Evolutionary conservation across 2,888 invertebrate genomes (phyloP), one percentile per base, ranked within the genome.

Genomic region (Steromphala cineraria): DNA sequence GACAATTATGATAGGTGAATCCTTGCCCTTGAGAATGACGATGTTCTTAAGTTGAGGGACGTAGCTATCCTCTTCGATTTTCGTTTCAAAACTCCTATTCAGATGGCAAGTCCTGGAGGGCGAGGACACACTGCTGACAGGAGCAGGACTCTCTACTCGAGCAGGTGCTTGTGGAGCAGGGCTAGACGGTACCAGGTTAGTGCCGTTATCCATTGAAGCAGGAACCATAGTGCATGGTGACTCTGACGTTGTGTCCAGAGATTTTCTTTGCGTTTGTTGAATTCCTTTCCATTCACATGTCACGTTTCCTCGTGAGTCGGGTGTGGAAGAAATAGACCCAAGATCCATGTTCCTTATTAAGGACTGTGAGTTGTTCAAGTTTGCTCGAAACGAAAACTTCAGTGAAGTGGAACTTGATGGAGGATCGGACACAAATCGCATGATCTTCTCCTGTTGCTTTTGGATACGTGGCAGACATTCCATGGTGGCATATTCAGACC

Each of bases 401-500:
- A 75, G 15, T 13, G 75, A 24, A 15, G 46, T 52, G 2, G 8
- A 15, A 75, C 19, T 21, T 17, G 24, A 15, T 52, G 75, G 52
- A 19, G 52, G 52, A 19, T 75, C 24, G 15, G 75, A 24, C 8
- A 75, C 46, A 52, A 75, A 75, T 8, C 52, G 24, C 52, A 52
- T 52, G n/a, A 24, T 24, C 24, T 52, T 52, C 15, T 75, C 75
- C 24, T 75, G 75, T 13, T 75, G 75, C 15, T 40, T 52, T n/a
- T 52, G 75, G n/a, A 75, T 24, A 24, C 24, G 46, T 0, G 46
- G 52, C 8, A 75, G 75, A 15, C 52, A 75, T 53, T 75, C 75
- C 52, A 40, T 52, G 15, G 75, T 75, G 5, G 75, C 75, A 52
- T 75, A 75, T 21, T 75, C 75, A 10, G 75, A 75, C 24, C 75